phyloP scores from a whole-genome alignment of 2,797 vertebrate genomes.

The Urophycis tenuis region DNA sequence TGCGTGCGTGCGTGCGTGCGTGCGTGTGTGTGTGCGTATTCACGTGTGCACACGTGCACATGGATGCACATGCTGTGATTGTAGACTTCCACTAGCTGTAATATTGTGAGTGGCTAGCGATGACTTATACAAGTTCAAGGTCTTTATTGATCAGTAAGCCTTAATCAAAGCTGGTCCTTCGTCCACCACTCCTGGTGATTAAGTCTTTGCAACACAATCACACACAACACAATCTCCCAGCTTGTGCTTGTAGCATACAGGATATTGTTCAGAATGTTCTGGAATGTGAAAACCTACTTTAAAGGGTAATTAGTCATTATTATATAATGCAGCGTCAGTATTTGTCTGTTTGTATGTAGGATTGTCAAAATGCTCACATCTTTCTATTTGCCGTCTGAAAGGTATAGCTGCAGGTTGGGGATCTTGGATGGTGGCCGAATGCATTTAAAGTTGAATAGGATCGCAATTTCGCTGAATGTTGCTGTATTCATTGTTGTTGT shows the following conservation, averaged over 20 bases:
- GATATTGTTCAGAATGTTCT: not conserved
- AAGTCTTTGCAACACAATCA: conserved; percentile 62
- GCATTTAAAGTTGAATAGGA: no score
- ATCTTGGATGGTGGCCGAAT: no score
- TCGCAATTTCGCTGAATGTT: no score
- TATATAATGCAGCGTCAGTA: no score
- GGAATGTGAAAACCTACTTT: not conserved
- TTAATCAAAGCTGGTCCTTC: conserved; percentile 81
- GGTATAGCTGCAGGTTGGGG: no score
- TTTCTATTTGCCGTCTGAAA: no score
- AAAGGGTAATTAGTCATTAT: no score
- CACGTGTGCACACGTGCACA: conserved; percentile 24
- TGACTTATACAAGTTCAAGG: conserved; percentile 87
- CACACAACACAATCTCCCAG: not conserved
- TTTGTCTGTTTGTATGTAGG: no score
- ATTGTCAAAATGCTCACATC: no score
- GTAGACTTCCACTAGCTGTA: conserved; percentile 47
- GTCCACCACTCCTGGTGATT: conserved; percentile 82
- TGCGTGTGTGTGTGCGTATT: not conserved
- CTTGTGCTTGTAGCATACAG: not conserved
- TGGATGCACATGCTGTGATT: not conserved
- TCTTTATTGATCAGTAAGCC: conserved; percentile 81
- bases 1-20: not conserved
- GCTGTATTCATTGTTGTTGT: no score
- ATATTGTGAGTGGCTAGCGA: conserved; percentile 70